Base-by-base conservation (phyloP, 2,888 invertebrate species). In the Synergus umbraculus region DNA sequence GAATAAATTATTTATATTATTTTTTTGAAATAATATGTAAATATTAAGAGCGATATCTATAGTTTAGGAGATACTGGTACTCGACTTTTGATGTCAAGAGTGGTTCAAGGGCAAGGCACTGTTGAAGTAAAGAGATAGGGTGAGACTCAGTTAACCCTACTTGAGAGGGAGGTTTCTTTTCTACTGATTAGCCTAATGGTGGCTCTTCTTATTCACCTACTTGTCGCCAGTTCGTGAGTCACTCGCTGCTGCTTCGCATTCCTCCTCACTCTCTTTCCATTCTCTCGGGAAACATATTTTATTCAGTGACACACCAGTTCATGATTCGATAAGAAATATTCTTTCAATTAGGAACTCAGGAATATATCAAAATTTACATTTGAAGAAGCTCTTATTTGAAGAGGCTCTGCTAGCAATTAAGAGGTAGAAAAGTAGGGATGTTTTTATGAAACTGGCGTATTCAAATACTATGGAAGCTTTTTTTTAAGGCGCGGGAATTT, bases 121-220 rank as follows among this genome's bases (percentile, higher is more conserved):
- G 83, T 82, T 84, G 85, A 87, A 86, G 87, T 84, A 86, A 85
- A 86, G 87, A 86, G 85, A 84, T 79, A 82, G 86, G 86, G 87
- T 86, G 87, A 88, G 90, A 88, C 82, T 88, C 86, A 86, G 88
- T 90, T 90, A 89, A 90, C 89, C 89, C 85, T 87, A 79, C 86
- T 87, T 82, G 82, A 83, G 87, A 85, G 87, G 86, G 89, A 86
- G 85, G 87, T 86, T 86, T 86, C 88, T 87, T 89, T 89, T 89
- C 88, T 89, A 87, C 89, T 91, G 90, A 91, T 91, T 91, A 91
- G 91, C 90, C 89, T 92, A 91, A 91, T 91, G 90, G 90, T 90
- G 89, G 89, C 88, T 89, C 87, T 88, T 87, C 89, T 89, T 89
- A 86, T 88, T 89, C 87, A 88, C 84, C 86, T 90, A 90, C 90